A percentile compares a stretch with the other conserved stretches of the same genome.
Evolutionary conservation across 2,888 invertebrate genomes (phyloP).

Genomic region (Oscheius myriophilus): DNA sequence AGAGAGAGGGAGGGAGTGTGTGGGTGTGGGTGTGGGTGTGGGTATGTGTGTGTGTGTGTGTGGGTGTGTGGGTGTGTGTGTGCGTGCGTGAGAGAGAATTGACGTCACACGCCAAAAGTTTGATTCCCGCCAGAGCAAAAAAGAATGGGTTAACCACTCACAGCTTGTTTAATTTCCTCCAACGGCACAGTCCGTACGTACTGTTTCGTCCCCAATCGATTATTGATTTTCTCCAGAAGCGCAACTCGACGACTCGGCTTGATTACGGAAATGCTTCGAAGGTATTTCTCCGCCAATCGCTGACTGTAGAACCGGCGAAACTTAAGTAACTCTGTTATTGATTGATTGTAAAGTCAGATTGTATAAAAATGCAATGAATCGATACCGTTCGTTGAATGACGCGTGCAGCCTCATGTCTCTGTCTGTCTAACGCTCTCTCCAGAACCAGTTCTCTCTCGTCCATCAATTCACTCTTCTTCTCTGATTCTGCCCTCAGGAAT

Average conservation of each 20-base stretch:
- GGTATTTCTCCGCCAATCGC: neutral
- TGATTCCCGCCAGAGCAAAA: neutral
- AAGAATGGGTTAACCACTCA: slow-evolving; percentile 2
- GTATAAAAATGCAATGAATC: no score
- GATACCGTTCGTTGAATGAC: slow-evolving; percentile 24
- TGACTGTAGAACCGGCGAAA: slow-evolving; percentile 3
- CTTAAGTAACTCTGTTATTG: slow-evolving; percentile 4
- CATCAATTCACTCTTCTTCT: neutral
- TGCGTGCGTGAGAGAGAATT: no score
- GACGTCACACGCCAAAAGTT: no score
- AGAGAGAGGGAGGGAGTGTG: no score
- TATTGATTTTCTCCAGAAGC: slow-evolving; percentile 20
- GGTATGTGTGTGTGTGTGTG: no score
- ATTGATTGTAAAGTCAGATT: slow-evolving; percentile 4
- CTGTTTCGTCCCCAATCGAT: slow-evolving; percentile 19
- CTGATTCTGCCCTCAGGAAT: slow-evolving; percentile 1
- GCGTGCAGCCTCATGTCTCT: slow-evolving; percentile 12
- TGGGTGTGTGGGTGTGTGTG: no score
- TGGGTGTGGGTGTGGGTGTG: no score
- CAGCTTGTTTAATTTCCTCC: slow-evolving; percentile 17
- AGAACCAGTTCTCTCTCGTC: neutral
- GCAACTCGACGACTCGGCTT: slow-evolving; percentile 20
- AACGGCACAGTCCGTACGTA: slow-evolving; percentile 6
- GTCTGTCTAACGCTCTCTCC: neutral
- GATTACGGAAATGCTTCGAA: neutral